Evolutionary conservation across 2,888 invertebrate genomes (phyloP).

Genomic region (Machimus rusticus): DNA sequence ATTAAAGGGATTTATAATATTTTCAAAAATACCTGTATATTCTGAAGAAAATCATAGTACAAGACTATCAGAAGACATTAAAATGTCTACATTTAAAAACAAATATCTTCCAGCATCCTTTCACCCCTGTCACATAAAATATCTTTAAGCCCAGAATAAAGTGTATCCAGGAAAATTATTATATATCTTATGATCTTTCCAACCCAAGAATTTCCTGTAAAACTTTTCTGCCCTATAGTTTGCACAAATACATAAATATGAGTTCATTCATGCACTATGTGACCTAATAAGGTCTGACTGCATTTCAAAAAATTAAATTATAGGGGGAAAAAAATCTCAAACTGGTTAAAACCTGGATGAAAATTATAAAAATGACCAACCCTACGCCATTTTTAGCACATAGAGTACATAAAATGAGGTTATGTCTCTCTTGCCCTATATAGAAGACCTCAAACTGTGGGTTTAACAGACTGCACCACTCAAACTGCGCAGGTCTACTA

Average conservation of each 20-base stretch:
- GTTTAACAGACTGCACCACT: not conserved
- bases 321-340: not conserved
- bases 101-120: not conserved
- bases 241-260: not conserved
- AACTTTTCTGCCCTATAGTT: not conserved
- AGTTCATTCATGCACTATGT: not conserved
- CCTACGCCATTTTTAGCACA: not conserved
- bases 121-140: not conserved
- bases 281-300: not conserved
- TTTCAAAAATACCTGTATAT: not conserved
- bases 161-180: not conserved
- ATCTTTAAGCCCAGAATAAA: not conserved
- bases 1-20: not conserved
- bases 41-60: not conserved
- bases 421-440: not conserved
- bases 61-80: not conserved
- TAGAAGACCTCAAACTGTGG: not conserved
- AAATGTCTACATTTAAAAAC: not conserved
- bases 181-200: not conserved
- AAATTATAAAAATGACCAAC: not conserved
- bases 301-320: not conserved
- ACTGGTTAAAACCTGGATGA: not conserved
- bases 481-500: not conserved
- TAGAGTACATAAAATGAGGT: not conserved
- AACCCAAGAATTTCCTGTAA: not conserved